Percentiles rank a stretch among this genome's conserved stretches.
Conservation (phyloP, 2,797 vertebrate species). For the Lepus townsendii region DNA sequence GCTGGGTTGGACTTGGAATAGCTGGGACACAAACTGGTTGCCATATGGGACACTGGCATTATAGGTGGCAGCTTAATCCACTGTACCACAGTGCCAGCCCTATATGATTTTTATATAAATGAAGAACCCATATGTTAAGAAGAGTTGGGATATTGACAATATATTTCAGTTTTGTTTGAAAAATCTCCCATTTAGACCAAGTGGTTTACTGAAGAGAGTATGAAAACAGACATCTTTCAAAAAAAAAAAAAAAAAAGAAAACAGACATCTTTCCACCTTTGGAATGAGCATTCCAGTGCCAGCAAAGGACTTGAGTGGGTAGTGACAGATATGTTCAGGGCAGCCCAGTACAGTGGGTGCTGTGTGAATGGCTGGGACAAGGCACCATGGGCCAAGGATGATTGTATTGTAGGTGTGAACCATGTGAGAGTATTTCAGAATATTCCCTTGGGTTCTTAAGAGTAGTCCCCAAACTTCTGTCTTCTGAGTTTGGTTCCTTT, state of each 20-base stretch:
- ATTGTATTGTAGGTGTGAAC: background rate
- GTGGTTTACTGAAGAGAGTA: background rate
- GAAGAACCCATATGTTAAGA: background rate
- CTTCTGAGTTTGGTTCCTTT: background rate
- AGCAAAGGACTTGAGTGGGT: background rate
- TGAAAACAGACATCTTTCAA: background rate
- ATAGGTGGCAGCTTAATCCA: too few relatives aligned
- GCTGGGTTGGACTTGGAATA: too few relatives aligned
- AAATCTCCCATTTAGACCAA: background rate
- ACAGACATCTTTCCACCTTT: background rate
- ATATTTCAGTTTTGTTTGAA: background rate
- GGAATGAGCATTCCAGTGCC: background rate
- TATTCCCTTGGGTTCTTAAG: background rate
- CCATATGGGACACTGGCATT: too few relatives aligned
- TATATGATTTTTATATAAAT: background rate
- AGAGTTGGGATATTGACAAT: background rate
- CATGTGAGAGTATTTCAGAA: background rate
- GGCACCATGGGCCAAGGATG: background rate
- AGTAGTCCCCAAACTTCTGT: background rate
- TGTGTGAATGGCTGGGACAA: too few relatives aligned
- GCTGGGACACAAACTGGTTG: too few relatives aligned
- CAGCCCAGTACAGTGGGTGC: rapidly evolving
- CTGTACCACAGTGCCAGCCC: too few relatives aligned
- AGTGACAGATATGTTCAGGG: background rate
- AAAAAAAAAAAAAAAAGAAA: background rate